Evolutionary conservation across 2,888 invertebrate species (phyloP), one percentile per base, ranked within the genome.

Genomic region (Hydrotaea diabolus): DNA sequence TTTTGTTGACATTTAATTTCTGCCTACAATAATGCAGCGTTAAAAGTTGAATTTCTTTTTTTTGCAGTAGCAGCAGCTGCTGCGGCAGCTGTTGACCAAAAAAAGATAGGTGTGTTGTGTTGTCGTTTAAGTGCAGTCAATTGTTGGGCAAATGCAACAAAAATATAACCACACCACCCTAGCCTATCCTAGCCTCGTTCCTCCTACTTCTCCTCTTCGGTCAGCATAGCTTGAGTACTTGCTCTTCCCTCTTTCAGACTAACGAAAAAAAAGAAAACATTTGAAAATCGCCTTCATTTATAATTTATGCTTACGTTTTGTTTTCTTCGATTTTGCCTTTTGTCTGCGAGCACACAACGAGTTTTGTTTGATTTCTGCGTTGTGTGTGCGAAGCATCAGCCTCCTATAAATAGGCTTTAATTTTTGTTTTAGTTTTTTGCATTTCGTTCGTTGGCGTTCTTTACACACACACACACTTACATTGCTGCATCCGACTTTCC

Each of bases 371-470:
- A 49, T 49, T 49, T 49, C 13, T 49, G 49, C 49, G n/a, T 49
- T 59, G 59, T 55, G 55, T 59, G 7, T 23, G 21, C 4, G 46
- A 31, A 23, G 36, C 59, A 82, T 62, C 82, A 62, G 82, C 82
- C 84, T 64, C 84, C 85, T 82, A 82, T 79, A 85, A 85, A 77
- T 85, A 85, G 79, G 85, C 85, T 85, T 82, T 74, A 79, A 57
- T 74, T 79, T 79, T 57, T 74, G 36, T 73, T 73, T 55, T 66
- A 26, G 59, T 69, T 15, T 72, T 49, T 62, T 49, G n/a, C 31
- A 15, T 57, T 79, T 55, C 19, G 15, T 59, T 26, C 62, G 31
- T 62, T 72, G n/a, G 21, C 59, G 36, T 78, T 59, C 5, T 26
- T 17, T 26, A 69, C 69, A 31, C 71, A 55, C 78, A 73, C 79